These are phyloP conservation scores for Ligdia adustata DNA, from an alignment of 2,888 invertebrate species.

Conservation along the genomic window DNA sequence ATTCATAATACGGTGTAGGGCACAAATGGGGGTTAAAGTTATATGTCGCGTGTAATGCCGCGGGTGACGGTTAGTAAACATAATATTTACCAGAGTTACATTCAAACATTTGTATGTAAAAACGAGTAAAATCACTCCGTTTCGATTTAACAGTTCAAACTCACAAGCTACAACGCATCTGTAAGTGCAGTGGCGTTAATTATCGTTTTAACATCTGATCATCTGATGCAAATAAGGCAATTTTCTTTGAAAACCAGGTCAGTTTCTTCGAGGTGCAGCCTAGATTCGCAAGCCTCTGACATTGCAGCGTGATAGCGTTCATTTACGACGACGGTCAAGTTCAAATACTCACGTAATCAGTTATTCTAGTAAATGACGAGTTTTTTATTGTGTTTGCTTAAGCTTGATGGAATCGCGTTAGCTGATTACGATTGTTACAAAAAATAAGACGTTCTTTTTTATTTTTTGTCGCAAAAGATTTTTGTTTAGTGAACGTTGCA, in stretches of 20 bases:
- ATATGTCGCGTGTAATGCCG: too few species aligned
- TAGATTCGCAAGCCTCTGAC: slow-evolving; percentile 43
- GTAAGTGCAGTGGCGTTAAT: slow-evolving; percentile 26
- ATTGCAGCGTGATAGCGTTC: slow-evolving; percentile 40
- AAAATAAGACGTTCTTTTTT: not conserved
- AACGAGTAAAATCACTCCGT: too few species aligned
- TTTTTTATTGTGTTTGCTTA: slow-evolving; percentile 4
- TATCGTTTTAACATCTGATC: slow-evolving; percentile 45
- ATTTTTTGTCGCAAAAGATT: too few species aligned
- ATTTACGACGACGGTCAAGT: slow-evolving; percentile 39
- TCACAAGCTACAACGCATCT: too few species aligned
- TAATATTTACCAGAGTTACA: too few species aligned
- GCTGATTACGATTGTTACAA: not conserved
- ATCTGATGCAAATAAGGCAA: slow-evolving; percentile 63
- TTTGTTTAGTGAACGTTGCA: too few species aligned
- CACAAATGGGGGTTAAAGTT: too few species aligned
- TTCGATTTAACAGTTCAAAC: too few species aligned
- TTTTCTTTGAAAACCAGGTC: slow-evolving; percentile 66
- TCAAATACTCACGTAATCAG: slow-evolving; percentile 31
- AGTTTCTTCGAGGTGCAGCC: slow-evolving; percentile 61
- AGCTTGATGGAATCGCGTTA: slow-evolving; percentile 1
- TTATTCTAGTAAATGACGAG: slow-evolving; percentile 12
- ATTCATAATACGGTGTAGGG: too few species aligned
- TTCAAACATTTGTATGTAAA: too few species aligned
- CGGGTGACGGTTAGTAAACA: too few species aligned